phyloP scores from a whole-genome alignment of 1,140 invertebrate species.

The Drosophila tristis region DNA sequence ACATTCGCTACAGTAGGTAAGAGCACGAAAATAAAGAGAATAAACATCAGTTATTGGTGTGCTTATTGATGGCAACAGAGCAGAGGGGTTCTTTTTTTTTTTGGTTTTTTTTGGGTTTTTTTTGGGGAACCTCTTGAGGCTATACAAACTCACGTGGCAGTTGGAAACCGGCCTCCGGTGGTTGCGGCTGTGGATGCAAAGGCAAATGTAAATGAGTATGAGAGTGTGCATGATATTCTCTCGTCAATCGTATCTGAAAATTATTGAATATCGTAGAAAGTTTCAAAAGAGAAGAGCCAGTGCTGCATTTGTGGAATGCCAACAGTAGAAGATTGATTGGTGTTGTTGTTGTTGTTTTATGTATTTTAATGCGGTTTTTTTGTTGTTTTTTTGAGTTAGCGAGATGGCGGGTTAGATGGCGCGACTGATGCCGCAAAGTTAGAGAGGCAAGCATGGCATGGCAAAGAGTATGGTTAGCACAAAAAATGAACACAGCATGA shows the following conservation, averaged over 20 bases:
- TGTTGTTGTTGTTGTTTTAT: conserved; percentile 42
- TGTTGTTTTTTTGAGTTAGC: too few species aligned
- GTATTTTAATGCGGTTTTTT: not conserved
- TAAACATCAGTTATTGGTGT: conserved; percentile 9
- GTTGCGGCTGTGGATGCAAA: conserved; percentile 92
- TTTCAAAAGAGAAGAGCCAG: conserved; percentile 75
- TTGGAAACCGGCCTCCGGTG: conserved; percentile 87
- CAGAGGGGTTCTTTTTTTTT: too few species aligned
- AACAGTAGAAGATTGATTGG: conserved; percentile 51
- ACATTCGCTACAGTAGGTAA: conserved; percentile 76
- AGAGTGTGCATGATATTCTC: conserved; percentile 86
- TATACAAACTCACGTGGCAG: conserved; percentile 85
- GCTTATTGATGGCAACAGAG: conserved; percentile 7
- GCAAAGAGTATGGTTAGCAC: conserved; percentile 50
- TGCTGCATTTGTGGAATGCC: conserved; percentile 59
- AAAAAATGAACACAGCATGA: conserved; percentile 52
- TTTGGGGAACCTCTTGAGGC: conserved; percentile 21
- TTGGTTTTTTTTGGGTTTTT: not conserved
- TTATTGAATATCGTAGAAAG: conserved; percentile 83
- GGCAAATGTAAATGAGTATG: conserved; percentile 96
- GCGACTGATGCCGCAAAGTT: conserved; percentile 20
- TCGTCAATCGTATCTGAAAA: conserved; percentile 85
- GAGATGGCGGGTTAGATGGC: conserved; percentile 44
- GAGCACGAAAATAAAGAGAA: not conserved
- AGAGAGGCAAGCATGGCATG: conserved; percentile 41